These are phyloP conservation scores for Aleadryas rufinucha DNA, from an alignment of 2,113 vertebrate genomes.

Conservation along the genomic window DNA sequence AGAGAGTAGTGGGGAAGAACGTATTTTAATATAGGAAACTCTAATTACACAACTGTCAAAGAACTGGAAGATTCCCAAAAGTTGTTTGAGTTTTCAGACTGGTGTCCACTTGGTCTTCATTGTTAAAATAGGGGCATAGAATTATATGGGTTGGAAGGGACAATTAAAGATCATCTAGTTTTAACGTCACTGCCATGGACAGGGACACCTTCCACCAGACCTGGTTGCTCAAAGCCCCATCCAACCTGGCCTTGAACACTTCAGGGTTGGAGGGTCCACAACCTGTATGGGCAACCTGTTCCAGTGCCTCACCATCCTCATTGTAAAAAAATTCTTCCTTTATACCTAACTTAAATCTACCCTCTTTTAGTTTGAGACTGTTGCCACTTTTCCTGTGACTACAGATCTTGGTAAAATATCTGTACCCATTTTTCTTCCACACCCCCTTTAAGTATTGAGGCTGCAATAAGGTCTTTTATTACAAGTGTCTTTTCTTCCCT, in stretches of 20 bases:
- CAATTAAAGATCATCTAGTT: neutral
- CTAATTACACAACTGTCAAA: neutral
- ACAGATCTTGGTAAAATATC: neutral
- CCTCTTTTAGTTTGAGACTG: neutral
- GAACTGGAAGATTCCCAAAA: neutral
- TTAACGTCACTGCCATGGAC: rapidly evolving
- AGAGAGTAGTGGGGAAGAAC: neutral
- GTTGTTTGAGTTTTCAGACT: neutral
- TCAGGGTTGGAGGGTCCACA: neutral
- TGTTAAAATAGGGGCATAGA: neutral
- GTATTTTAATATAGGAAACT: neutral
- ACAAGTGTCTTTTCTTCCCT: neutral
- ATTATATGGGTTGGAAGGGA: neutral
- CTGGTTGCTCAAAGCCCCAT: neutral
- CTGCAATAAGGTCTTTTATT: neutral
- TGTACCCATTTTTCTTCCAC: neutral
- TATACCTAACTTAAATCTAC: neutral
- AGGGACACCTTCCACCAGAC: neutral
- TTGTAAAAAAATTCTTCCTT: neutral
- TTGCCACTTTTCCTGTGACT: neutral
- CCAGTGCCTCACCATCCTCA: neutral
- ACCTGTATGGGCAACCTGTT: neutral
- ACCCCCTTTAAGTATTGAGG: neutral
- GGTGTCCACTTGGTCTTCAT: neutral
- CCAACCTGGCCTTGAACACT: neutral